Percentiles rank a stretch among this genome's conserved stretches.
Evolutionary conservation across 1,140 invertebrate genomes (phyloP).

Genomic region (Megalopta genalis): DNA sequence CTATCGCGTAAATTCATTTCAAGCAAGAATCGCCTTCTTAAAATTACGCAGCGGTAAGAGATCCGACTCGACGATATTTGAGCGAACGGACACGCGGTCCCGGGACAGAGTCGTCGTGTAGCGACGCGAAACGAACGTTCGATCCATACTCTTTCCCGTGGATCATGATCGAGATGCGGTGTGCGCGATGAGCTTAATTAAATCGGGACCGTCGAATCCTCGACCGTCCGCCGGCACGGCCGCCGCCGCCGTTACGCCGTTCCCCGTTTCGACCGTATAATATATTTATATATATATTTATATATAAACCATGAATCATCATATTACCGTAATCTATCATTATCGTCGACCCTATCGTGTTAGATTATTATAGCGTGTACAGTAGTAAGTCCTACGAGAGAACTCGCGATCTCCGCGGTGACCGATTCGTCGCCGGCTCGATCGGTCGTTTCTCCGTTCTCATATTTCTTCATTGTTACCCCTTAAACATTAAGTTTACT

Average conservation of each 20-base stretch:
- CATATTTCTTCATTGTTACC: constrained; percentile 11
- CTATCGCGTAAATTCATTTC: too few relatives aligned
- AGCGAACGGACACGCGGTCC: not conserved
- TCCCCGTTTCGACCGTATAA: too few relatives aligned
- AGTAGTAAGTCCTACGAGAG: constrained; percentile 55
- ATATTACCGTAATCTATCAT: constrained; percentile 1
- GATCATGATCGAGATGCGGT: constrained; percentile 3
- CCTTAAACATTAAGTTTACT: constrained; percentile 72
- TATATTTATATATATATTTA: too few relatives aligned
- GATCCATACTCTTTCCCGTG: not conserved
- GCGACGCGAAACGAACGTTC: too few relatives aligned
- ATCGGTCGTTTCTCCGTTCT: constrained; percentile 8
- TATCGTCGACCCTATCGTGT: constrained; percentile 12
- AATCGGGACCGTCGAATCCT: constrained; percentile 19
- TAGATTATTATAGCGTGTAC: constrained; percentile 52
- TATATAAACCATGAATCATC: constrained; percentile 4
- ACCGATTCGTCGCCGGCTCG: constrained; percentile 7
- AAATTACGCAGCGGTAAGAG: not conserved
- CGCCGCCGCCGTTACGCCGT: not conserved
- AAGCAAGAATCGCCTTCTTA: too few relatives aligned
- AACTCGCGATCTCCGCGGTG: constrained; percentile 39
- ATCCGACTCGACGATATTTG: not conserved
- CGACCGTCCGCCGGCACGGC: not conserved
- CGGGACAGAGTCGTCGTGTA: not conserved
- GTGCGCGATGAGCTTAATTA: constrained; percentile 10